phyloP scores from a whole-genome alignment of 2,113 vertebrate species.

The Sorex araneus region DNA sequence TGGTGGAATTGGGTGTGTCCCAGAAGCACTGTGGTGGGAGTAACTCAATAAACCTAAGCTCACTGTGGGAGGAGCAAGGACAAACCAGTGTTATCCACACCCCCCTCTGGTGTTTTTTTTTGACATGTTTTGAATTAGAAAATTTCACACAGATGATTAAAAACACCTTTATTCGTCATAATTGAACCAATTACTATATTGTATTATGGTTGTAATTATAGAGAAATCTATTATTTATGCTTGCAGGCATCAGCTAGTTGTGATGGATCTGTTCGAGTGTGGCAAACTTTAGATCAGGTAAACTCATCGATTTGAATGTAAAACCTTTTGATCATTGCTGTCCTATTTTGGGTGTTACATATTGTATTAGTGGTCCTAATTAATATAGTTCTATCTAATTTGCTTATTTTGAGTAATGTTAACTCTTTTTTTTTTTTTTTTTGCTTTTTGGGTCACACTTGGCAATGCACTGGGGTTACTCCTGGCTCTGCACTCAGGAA shows the following conservation, averaged over 20 bases:
- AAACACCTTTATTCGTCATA: constrained; percentile 17
- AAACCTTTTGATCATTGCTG: constrained; percentile 40
- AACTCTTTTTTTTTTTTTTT: too few relatives aligned
- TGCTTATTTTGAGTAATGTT: constrained; percentile 51
- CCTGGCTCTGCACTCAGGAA: too few relatives aligned
- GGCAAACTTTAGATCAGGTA: constrained; percentile 96
- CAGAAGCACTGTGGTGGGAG: too few relatives aligned
- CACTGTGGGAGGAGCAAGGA: too few relatives aligned
- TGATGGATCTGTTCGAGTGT: constrained; percentile 95
- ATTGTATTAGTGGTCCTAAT: background rate
- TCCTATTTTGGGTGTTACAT: background rate
- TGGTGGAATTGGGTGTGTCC: too few relatives aligned
- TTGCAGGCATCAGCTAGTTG: constrained; percentile 95
- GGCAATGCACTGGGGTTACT: too few relatives aligned
- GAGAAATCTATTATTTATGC: constrained; percentile 61
- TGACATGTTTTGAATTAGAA: constrained; percentile 57
- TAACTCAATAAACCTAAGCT: too few relatives aligned
- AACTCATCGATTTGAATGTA: constrained; percentile 69
- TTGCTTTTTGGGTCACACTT: too few relatives aligned
- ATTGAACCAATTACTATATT: constrained; percentile 46
- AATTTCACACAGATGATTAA: constrained; percentile 34
- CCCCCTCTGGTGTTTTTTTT: background rate
- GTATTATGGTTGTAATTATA: background rate
- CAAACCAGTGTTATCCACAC: too few relatives aligned
- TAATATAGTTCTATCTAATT: constrained; percentile 56